These are phyloP conservation scores for Drosophila bunnanda DNA, from an alignment of 2,888 invertebrate species.

Conservation along the genomic window DNA sequence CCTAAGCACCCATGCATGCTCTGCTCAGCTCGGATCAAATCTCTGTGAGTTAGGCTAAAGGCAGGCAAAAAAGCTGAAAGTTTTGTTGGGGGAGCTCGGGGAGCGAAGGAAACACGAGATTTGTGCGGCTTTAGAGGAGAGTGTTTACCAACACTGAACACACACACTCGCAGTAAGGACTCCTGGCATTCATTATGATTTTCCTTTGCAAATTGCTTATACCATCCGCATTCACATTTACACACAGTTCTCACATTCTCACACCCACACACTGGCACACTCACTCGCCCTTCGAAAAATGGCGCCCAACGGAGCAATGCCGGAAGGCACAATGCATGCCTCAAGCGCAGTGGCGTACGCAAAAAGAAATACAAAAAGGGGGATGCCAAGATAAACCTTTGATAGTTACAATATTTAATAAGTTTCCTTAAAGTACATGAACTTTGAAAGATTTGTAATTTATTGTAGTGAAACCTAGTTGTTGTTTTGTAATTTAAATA, in stretches of 20 bases:
- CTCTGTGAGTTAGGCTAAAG: conserved; percentile 30
- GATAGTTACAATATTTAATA: neutral
- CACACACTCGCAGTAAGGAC: conserved; percentile 23
- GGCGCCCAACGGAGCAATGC: conserved; percentile 39
- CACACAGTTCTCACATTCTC: conserved; percentile 15
- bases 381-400: neutral
- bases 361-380: neutral
- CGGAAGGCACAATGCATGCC: conserved; percentile 30
- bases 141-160: conserved; percentile 31
- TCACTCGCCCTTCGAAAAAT: conserved; percentile 26
- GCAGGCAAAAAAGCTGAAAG: neutral
- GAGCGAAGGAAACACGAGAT: conserved; percentile 13
- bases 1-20: conserved; percentile 41
- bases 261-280: neutral
- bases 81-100: neutral
- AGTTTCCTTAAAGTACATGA: neutral
- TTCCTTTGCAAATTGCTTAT: conserved; percentile 40
- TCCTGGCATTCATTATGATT: conserved; percentile 45
- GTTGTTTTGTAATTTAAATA: neutral
- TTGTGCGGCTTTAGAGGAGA: conserved; percentile 24
- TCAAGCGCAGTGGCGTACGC: conserved; percentile 9
- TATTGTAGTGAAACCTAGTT: neutral
- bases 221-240: conserved; percentile 27
- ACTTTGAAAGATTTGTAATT: neutral
- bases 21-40: conserved; percentile 42